phyloP scores from a whole-genome alignment of 2,888 invertebrate genomes.

The Glyphotaelius pellucidus region DNA sequence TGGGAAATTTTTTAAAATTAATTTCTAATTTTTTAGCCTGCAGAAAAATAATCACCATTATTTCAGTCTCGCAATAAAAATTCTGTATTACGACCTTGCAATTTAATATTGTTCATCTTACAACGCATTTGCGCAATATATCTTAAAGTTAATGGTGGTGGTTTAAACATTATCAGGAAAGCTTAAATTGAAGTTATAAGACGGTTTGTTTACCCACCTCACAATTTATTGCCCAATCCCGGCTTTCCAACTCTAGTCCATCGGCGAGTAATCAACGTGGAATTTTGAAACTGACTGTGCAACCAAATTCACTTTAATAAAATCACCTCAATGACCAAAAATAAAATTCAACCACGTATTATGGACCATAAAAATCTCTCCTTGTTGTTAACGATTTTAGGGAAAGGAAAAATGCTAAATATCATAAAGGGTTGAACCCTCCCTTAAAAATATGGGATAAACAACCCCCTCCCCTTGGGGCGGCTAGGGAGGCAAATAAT shows the following conservation, averaged over 20 bases:
- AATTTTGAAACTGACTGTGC: neutral
- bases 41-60: neutral
- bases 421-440: conserved; percentile 47
- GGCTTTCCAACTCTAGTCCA: neutral
- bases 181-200: neutral
- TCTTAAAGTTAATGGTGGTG: neutral
- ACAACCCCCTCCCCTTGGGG: conserved; percentile 21
- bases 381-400: conserved; percentile 23
- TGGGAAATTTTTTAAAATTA: neutral
- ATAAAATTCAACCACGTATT: neutral
- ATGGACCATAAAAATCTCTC: neutral
- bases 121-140: no score
- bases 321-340: neutral
- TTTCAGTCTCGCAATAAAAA: neutral
- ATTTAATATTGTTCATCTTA: neutral
- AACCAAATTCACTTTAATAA: neutral
- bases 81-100: neutral
- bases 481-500: conserved; percentile 46
- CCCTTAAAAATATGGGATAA: conserved; percentile 38
- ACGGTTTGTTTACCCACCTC: neutral
- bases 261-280: neutral
- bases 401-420: conserved; percentile 47
- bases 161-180: neutral
- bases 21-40: neutral
- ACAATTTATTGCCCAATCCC: neutral